These are phyloP conservation scores for Atherix ibis DNA, from an alignment of 2,888 invertebrate genomes.

Conservation along the genomic window DNA sequence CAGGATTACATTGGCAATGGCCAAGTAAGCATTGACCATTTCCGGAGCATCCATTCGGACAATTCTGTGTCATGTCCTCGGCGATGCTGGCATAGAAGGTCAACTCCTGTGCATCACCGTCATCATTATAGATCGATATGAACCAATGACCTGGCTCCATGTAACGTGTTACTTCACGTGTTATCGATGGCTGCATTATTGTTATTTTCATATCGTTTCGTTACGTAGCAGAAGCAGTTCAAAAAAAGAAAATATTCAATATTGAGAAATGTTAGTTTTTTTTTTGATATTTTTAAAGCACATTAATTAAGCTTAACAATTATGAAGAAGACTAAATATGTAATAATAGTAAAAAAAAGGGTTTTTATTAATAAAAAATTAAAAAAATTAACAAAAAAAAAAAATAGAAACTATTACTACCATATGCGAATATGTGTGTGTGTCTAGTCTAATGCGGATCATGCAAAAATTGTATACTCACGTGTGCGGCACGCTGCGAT, in stretches of 20 bases:
- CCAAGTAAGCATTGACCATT: conserved; percentile 93
- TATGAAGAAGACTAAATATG: too few species aligned
- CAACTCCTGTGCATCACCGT: conserved; percentile 76
- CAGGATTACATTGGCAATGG: conserved; percentile 90
- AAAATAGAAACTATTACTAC: too few species aligned
- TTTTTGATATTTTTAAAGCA: too few species aligned
- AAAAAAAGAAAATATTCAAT: too few species aligned
- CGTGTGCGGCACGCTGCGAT: conserved; percentile 69
- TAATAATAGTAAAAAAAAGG: too few species aligned
- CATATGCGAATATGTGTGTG: too few species aligned
- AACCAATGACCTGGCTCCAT: conserved; percentile 97
- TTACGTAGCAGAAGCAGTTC: too few species aligned
- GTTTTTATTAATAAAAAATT: too few species aligned
- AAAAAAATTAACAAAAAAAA: too few species aligned
- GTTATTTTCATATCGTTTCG: too few species aligned
- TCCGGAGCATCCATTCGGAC: conserved; percentile 90
- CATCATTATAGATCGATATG: conserved; percentile 88
- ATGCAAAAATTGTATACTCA: conserved; percentile 50
- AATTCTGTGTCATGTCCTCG: conserved; percentile 87
- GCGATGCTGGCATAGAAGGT: conserved; percentile 70
- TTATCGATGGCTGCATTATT: conserved; percentile 57
- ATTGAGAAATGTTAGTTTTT: conserved; percentile 1
- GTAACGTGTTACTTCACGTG: conserved; percentile 85
- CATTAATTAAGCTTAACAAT: too few species aligned
- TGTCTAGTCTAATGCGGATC: too few species aligned